Conservation (phyloP, 1,140 invertebrate species). For the Nilaparvata lugens region DNA sequence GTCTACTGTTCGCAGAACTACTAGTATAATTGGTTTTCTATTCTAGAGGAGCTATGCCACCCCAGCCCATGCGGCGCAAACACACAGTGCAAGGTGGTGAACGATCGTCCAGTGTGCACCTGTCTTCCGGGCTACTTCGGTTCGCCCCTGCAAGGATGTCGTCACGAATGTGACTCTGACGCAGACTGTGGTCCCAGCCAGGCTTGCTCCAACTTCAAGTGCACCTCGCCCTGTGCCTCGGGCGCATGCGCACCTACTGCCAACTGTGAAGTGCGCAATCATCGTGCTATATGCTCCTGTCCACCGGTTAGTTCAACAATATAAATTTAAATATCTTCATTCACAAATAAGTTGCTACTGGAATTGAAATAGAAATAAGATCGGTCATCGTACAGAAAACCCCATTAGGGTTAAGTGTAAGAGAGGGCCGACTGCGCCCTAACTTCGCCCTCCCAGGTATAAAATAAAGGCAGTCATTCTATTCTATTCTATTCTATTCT, state of each 20-base stretch:
- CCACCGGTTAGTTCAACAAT: constrained; percentile 47
- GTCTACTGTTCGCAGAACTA: too few species aligned
- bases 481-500: too few species aligned
- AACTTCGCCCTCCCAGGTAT: too few species aligned
- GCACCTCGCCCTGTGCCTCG: constrained; percentile 60
- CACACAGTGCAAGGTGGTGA: constrained; percentile 66
- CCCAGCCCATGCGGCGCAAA: constrained; percentile 69
- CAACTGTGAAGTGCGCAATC: constrained; percentile 64
- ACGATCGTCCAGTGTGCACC: constrained; percentile 62
- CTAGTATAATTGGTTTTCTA: too few species aligned
- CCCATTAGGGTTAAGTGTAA: too few species aligned
- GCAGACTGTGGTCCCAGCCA: constrained; percentile 57
- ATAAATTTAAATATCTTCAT: neutral
- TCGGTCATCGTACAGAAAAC: too few species aligned
- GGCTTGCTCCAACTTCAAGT: constrained; percentile 65
- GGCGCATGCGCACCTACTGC: constrained; percentile 66
- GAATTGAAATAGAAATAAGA: too few species aligned
- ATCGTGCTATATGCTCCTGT: constrained; percentile 70
- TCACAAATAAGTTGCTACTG: too few species aligned
- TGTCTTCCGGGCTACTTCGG: constrained; percentile 62
- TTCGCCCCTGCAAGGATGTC: constrained; percentile 61
- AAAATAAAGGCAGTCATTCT: too few species aligned
- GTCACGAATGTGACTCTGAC: constrained; percentile 68
- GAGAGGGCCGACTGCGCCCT: too few species aligned
- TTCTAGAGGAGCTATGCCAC: constrained; percentile 64